phyloP scores from a whole-genome alignment of 2,888 invertebrate genomes.

The Malthinus flaveolus region DNA sequence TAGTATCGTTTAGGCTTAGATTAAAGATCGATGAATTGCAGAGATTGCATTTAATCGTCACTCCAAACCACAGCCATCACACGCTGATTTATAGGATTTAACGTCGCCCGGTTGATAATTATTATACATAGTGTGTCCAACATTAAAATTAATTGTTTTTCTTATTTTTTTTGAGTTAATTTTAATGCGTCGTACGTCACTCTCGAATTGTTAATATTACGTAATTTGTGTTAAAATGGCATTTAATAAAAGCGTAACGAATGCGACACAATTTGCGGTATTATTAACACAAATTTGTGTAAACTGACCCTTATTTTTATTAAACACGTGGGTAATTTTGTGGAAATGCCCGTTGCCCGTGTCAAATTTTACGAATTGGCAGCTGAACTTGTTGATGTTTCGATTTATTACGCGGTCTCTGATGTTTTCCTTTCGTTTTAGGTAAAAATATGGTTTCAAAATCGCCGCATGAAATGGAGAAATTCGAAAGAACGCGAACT shows the following conservation, averaged over 20 bases:
- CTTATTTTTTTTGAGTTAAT: not conserved
- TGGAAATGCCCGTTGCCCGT: constrained; percentile 10
- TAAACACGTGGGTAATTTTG: constrained; percentile 1
- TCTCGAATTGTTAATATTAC: not conserved
- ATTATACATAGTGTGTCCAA: not conserved
- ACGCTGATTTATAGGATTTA: constrained; percentile 24
- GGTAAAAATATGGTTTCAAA: constrained; percentile 95
- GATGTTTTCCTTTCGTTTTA: constrained; percentile 48
- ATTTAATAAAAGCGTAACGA: constrained; percentile 5
- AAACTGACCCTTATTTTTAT: constrained; percentile 2
- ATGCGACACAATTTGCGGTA: not conserved
- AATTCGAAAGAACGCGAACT: constrained; percentile 96
- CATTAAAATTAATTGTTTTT: not conserved
- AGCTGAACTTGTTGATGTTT: not conserved
- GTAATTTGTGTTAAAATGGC: not conserved
- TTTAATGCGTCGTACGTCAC: not conserved
- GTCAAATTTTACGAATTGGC: constrained; percentile 3
- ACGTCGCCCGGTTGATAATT: constrained; percentile 9
- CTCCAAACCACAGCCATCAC: constrained; percentile 28
- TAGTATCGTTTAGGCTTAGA: constrained; percentile 27
- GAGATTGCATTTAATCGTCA: constrained; percentile 45
- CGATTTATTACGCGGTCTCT: not conserved
- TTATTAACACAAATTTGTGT: constrained; percentile 6
- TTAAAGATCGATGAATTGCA: constrained; percentile 47
- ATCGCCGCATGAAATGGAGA: constrained; percentile 98